phyloP scores from a whole-genome alignment of 2,888 invertebrate species.

The Suillia variegata region DNA sequence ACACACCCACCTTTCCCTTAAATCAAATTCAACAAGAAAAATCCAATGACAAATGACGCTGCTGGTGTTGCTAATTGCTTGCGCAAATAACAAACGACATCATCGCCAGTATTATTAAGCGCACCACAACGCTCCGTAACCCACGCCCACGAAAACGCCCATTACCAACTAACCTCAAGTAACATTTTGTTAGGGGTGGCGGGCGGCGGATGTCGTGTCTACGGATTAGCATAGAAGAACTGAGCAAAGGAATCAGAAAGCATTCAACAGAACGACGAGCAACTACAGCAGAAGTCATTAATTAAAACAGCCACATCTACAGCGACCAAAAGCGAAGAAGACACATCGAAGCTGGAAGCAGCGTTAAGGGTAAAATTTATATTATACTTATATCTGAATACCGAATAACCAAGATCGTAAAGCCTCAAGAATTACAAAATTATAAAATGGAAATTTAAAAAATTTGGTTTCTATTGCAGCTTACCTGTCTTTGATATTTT shows the following conservation, averaged over 20 bases:
- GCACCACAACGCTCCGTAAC: no score
- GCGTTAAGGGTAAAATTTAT: no score
- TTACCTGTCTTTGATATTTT: no score
- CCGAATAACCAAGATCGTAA: no score
- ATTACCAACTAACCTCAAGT: background rate
- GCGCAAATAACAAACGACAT: slow-evolving; percentile 8
- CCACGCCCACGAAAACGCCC: no score
- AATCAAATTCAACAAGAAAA: slow-evolving; percentile 5
- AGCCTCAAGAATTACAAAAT: no score
- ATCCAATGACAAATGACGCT: slow-evolving; percentile 9
- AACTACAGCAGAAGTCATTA: background rate
- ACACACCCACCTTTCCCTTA: background rate
- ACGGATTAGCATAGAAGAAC: background rate
- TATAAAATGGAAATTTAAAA: no score
- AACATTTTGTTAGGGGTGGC: background rate
- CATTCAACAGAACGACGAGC: background rate
- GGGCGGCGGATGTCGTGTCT: no score
- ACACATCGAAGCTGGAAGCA: no score
- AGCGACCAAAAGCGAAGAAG: background rate
- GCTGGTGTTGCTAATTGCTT: slow-evolving; percentile 13
- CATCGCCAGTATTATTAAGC: no score
- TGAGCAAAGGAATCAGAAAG: background rate
- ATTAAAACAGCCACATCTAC: background rate
- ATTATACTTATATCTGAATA: no score
- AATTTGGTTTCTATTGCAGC: no score